phyloP scores from a whole-genome alignment of 2,888 invertebrate genomes.

The Trichogramma evanescens region DNA sequence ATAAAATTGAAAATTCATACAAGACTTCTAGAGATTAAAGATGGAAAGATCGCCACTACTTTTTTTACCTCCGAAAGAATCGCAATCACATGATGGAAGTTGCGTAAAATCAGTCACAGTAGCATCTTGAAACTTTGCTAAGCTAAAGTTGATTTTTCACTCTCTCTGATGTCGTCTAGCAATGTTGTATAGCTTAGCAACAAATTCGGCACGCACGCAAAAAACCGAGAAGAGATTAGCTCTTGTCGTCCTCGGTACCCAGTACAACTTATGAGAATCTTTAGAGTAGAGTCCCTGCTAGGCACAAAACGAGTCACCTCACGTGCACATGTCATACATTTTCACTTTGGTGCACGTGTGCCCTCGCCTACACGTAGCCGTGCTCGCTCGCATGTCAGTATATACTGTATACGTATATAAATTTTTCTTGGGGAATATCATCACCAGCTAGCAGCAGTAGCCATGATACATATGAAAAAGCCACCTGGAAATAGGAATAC shows the following conservation, averaged over 20 bases:
- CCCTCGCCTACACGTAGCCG: conserved; percentile 36
- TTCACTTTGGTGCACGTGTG: conserved; percentile 48
- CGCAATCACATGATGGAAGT: not conserved
- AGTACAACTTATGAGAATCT: conserved; percentile 43
- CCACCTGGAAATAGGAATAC: conserved; percentile 42
- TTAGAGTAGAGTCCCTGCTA: conserved; percentile 22
- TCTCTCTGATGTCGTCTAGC: not conserved
- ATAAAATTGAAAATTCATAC: too few species aligned
- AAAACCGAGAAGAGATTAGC: conserved; percentile 38
- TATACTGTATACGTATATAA: too few species aligned
- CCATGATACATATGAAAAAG: not conserved
- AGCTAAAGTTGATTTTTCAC: not conserved
- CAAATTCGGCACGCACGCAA: not conserved
- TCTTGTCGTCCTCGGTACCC: conserved; percentile 17
- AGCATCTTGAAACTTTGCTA: not conserved
- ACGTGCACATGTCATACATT: conserved; percentile 43
- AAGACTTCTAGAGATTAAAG: too few species aligned
- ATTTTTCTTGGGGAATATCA: too few species aligned
- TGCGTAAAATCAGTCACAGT: not conserved
- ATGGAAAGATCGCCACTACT: too few species aligned
- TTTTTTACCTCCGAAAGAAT: too few species aligned
- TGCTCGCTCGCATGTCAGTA: not conserved
- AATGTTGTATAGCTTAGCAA: too few species aligned
- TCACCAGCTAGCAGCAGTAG: too few species aligned
- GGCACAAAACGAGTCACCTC: conserved; percentile 33